Base-by-base conservation (phyloP, 2,888 invertebrate genomes). In the Salpingus planirostris region DNA sequence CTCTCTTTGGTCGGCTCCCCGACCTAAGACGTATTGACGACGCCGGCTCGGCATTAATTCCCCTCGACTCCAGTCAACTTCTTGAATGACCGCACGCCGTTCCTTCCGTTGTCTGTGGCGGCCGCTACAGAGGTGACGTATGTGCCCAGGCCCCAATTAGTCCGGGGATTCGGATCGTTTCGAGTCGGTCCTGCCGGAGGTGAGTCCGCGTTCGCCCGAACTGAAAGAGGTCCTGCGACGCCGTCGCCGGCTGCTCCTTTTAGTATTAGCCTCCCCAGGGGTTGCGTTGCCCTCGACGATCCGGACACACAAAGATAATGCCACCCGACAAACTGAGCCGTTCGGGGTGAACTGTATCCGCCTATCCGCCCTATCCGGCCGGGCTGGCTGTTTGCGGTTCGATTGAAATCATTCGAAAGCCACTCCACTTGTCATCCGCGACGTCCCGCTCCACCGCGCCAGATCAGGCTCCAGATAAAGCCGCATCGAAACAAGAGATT, bases 361-460 rank as follows among this genome's bases (percentile, higher is more conserved):
- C 33, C 44, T 40, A 38, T 47, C 31, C 43, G 31, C 43, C 29
- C 42, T 42, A n/a, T n/a, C n/a, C n/a, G n/a, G n/a, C n/a, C n/a
- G n/a, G n/a, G n/a, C n/a, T n/a, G n/a, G n/a, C 45, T 56, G 52
- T 60, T 59, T 59, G 57, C 59, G 55, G 54, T 60, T 58, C 57
- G 55, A 60, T 58, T 57, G 59, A 56, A 59, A 58, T 58, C 54
- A 55, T 54, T 59, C 51, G 51, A 57, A 59, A 61, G 55, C 56
- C 54, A 57, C 55, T 55, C 49, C 50, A 54, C 52, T 57, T 60
- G 58, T 56, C 60, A 58, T 54, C 53, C 52, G 47, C 49, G 49
- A 50, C 49, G 50, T 42, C 40, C 37, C 34, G 31, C 37, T 40
- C 31, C 27, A 34, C 33, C 25, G 30, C 23, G 26, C 25, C 35